A percentile compares a stretch with the other conserved stretches of the same genome.
phyloP scores from a whole-genome alignment of 2,113 vertebrate genomes.

The Ciconia maguari region DNA sequence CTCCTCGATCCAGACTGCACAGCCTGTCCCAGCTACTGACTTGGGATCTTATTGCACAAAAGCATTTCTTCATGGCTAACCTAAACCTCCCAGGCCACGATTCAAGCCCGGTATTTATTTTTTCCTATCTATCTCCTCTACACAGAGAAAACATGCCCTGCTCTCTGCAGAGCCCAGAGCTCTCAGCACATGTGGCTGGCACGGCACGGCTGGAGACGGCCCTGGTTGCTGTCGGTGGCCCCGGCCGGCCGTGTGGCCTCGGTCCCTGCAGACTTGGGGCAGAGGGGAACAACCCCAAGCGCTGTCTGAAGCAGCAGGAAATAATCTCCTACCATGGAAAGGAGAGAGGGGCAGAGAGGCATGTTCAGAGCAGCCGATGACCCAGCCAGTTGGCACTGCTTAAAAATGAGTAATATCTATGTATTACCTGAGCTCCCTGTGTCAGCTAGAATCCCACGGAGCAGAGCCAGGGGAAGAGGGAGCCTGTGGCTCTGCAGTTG shows the following conservation, averaged over 20 bases:
- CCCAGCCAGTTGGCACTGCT: neutral
- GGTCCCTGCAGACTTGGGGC: neutral
- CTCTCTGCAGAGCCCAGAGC: neutral
- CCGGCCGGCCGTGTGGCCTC: rapidly evolving
- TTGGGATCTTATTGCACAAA: neutral
- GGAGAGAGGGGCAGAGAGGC: neutral
- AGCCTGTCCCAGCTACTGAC: neutral
- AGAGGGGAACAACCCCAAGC: neutral
- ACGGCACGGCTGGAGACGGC: neutral
- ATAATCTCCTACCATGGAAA: neutral
- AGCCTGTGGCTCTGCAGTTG: neutral
- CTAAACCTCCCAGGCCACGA: neutral
- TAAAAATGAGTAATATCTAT: neutral
- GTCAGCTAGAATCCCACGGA: neutral
- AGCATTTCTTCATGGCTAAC: neutral
- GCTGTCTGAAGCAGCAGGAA: neutral
- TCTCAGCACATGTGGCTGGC: neutral
- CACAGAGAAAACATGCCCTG: neutral
- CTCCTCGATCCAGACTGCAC: neutral
- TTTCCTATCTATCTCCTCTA: neutral
- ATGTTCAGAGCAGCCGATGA: neutral
- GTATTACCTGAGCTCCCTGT: neutral
- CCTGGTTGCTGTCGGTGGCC: neutral
- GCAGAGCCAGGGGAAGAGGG: neutral
- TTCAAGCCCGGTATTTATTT: neutral